phyloP scores from a whole-genome alignment of 64 coral and sea anemone genomes.

The Stichodactyla helianthus region DNA sequence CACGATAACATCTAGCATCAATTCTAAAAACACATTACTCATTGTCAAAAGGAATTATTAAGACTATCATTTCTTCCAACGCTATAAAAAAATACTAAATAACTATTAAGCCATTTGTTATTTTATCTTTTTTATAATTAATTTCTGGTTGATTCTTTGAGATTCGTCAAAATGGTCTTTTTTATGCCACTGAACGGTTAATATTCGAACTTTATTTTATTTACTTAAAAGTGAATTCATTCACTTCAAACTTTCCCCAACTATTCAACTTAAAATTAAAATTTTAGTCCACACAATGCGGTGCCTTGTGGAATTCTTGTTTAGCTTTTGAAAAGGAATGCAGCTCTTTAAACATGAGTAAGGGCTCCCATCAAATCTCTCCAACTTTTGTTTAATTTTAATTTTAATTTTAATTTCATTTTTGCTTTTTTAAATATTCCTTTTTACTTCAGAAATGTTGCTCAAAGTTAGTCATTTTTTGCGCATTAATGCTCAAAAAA shows the following conservation, averaged over 20 bases:
- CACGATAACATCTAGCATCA: too few species aligned
- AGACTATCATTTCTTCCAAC: too few species aligned
- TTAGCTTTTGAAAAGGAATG: not conserved
- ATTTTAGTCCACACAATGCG: not conserved
- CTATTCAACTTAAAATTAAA: constrained; percentile 10
- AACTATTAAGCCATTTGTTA: too few species aligned
- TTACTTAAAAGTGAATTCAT: not conserved
- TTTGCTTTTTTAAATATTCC: too few species aligned
- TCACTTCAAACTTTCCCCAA: not conserved
- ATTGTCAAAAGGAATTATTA: too few species aligned
- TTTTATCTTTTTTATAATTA: not conserved
- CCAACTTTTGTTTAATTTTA: not conserved
- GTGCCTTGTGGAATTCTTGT: not conserved
- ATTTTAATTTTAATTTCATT: too few species aligned
- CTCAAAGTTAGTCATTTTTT: too few species aligned
- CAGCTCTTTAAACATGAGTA: not conserved
- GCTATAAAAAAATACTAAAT: too few species aligned
- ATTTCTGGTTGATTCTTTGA: not conserved
- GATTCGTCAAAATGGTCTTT: not conserved
- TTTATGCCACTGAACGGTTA: not conserved
- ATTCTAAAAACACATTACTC: too few species aligned
- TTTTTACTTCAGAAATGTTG: too few species aligned
- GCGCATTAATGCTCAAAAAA: too few species aligned
- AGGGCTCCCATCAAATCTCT: not conserved
- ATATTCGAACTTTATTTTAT: not conserved